Evolutionary conservation across 1,140 invertebrate species (phyloP).

Genomic region (Steinernema khuongi): DNA sequence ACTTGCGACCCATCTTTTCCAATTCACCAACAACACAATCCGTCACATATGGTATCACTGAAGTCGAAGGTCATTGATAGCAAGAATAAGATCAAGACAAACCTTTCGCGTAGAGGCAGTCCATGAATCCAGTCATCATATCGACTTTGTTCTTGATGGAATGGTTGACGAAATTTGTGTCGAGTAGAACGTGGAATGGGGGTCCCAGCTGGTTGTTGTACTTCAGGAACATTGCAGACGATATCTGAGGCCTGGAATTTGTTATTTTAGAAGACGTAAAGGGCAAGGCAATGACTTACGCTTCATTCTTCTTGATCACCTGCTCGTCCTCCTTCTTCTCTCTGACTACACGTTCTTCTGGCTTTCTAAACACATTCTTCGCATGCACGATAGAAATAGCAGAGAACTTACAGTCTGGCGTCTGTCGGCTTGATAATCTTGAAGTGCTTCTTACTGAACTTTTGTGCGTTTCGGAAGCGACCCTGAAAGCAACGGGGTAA

Average conservation of each 20-base stretch:
- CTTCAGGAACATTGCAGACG: constrained; percentile 75
- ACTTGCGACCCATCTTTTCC: constrained; percentile 91
- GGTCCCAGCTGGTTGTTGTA: constrained; percentile 98
- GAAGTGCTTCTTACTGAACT: constrained; percentile 45
- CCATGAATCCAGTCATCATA: constrained; percentile 89
- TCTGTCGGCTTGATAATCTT: constrained; percentile 56
- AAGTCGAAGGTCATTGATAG: constrained; percentile 31
- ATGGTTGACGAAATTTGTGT: constrained; percentile 99
- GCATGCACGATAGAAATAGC: constrained; percentile 3
- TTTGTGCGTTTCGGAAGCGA: constrained; percentile 34
- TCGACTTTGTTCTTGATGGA: constrained; percentile 97
- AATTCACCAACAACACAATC: constrained; percentile 98
- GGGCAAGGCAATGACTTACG: constrained; percentile 41
- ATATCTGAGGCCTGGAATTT: constrained; percentile 50
- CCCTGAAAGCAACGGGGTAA: neutral
- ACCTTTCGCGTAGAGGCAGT: constrained; percentile 96
- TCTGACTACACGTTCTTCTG: constrained; percentile 49
- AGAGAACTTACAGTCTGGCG: constrained; percentile 46
- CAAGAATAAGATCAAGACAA: constrained; percentile 49
- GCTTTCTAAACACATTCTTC: constrained; percentile 48
- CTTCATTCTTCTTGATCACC: constrained; percentile 50
- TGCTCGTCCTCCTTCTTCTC: constrained; percentile 55
- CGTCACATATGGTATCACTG: constrained; percentile 87
- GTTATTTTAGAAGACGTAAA: neutral
- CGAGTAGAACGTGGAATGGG: constrained; percentile 89